Conservation (phyloP, 2,888 invertebrate genomes). For the Magallana nippona region DNA sequence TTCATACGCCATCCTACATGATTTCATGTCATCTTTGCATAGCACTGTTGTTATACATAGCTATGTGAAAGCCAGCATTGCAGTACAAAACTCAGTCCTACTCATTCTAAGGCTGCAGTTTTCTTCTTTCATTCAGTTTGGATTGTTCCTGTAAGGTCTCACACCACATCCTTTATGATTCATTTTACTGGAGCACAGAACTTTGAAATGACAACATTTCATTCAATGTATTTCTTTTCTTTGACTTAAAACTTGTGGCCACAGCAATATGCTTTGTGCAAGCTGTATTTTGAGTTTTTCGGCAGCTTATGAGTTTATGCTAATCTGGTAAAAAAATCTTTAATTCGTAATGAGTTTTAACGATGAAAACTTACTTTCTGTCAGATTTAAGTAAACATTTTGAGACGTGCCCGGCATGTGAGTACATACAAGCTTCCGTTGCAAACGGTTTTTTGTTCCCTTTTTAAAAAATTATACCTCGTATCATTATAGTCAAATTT, state of each 20-base stretch:
- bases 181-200: too few species aligned
- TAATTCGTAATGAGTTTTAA: background rate
- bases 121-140: too few species aligned
- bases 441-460: background rate
- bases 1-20: background rate
- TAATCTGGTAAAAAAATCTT: background rate
- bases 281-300: background rate
- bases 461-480: too few species aligned
- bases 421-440: constrained; percentile 42
- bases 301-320: background rate
- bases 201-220: too few species aligned
- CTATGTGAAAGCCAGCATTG: too few species aligned
- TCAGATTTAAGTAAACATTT: constrained; percentile 54
- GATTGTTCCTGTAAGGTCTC: too few species aligned
- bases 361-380: background rate
- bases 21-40: background rate
- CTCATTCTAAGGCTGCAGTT: too few species aligned
- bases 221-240: background rate
- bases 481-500: background rate
- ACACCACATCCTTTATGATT: too few species aligned
- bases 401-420: constrained; percentile 53
- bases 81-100: too few species aligned
- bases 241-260: background rate
- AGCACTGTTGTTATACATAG: too few species aligned
- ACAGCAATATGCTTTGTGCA: background rate